phyloP scores from a whole-genome alignment of 2,888 invertebrate genomes.

The Protonemura montana region DNA sequence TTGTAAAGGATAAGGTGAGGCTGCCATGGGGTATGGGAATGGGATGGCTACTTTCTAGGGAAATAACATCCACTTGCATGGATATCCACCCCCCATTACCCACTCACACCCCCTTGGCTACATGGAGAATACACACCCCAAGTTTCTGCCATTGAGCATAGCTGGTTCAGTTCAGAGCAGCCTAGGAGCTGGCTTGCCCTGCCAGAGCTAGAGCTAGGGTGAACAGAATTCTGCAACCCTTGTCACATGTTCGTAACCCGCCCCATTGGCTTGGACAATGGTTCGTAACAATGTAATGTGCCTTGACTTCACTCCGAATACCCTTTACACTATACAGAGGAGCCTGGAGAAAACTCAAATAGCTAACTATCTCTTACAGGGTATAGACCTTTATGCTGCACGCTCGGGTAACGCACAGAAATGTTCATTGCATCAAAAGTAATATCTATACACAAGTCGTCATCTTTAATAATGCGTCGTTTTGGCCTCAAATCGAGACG shows the following conservation, averaged over 20 bases:
- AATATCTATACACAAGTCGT: not conserved
- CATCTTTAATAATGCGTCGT: no score
- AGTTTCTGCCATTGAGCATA: not conserved
- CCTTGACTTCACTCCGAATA: constrained; percentile 16
- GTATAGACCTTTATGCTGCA: not conserved
- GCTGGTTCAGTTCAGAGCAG: no score
- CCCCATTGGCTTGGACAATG: constrained; percentile 38
- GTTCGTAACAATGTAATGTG: constrained; percentile 7
- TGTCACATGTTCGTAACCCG: constrained; percentile 15
- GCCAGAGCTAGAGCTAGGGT: not conserved
- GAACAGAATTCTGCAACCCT: not conserved
- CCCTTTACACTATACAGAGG: not conserved
- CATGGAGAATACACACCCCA: not conserved
- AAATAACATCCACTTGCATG: constrained; percentile 39
- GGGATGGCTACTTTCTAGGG: constrained; percentile 38
- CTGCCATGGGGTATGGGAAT: not conserved
- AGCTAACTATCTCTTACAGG: constrained; percentile 13
- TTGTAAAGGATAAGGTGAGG: not conserved
- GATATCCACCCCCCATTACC: not conserved
- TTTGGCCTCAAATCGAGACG: no score
- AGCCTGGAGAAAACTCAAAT: constrained; percentile 19
- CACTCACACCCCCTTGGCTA: constrained; percentile 14
- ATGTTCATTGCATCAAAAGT: not conserved
- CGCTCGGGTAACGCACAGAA: not conserved
- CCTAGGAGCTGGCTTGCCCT: not conserved